A percentile compares a stretch with the other conserved stretches of the same genome.
Conservation (phyloP, 2,797 vertebrate species). For the Cryptoprocta ferox region DNA sequence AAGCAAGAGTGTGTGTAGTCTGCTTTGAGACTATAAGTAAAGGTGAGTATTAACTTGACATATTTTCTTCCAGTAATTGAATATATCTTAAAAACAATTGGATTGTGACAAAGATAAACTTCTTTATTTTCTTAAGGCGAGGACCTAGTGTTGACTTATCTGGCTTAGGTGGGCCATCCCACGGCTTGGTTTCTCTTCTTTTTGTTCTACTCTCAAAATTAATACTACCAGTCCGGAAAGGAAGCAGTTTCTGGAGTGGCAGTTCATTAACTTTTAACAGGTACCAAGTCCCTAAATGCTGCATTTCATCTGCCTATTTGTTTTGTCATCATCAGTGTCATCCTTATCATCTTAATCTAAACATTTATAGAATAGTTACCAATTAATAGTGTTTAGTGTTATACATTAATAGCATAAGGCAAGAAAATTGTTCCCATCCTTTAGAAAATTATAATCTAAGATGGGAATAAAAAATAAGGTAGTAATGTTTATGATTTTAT, state of each 20-base stretch:
- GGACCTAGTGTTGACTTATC: constrained; percentile 79
- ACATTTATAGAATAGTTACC: constrained; percentile 16
- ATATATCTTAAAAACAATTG: constrained; percentile 48
- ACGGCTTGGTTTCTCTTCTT: constrained; percentile 80
- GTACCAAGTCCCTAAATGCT: constrained; percentile 73
- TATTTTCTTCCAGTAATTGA: constrained; percentile 63
- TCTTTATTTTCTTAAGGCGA: constrained; percentile 79
- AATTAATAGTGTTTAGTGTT: background rate
- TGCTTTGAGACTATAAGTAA: constrained; percentile 93
- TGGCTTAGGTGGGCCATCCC: constrained; percentile 77
- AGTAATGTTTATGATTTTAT: constrained; percentile 22
- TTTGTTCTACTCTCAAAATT: constrained; percentile 79
- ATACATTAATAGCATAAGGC: background rate
- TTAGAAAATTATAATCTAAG: constrained; percentile 25
- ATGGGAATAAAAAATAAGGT: constrained; percentile 38
- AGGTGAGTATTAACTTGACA: constrained; percentile 88
- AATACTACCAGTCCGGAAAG: constrained; percentile 76
- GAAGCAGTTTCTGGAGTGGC: constrained; percentile 77
- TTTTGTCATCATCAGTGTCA: constrained; percentile 62
- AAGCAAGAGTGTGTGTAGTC: constrained; percentile 95
- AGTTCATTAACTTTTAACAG: constrained; percentile 77
- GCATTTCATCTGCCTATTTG: constrained; percentile 56
- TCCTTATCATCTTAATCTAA: constrained; percentile 41
- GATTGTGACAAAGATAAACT: constrained; percentile 75
- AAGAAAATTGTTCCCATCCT: background rate